Conservation (phyloP, 2,113 vertebrate genomes). For the Cheilinus undulatus region DNA sequence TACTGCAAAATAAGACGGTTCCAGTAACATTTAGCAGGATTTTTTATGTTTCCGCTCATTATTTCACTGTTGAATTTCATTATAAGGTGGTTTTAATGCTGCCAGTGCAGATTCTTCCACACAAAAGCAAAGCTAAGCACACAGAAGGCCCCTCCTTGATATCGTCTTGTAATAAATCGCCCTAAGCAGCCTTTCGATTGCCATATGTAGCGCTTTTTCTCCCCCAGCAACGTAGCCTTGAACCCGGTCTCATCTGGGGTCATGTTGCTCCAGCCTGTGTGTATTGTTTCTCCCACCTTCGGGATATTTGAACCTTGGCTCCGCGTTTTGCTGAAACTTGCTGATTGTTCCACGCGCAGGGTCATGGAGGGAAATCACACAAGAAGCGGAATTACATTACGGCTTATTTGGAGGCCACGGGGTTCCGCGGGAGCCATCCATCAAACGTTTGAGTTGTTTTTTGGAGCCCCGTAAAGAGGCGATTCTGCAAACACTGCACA, state of each 20-base stretch:
- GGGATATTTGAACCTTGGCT: constrained; percentile 77
- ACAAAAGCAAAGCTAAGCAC: background rate
- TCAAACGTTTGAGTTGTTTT: constrained; percentile 71
- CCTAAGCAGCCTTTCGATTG: constrained; percentile 18
- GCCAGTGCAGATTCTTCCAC: background rate
- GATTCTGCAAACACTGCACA: constrained; percentile 75
- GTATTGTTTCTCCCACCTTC: constrained; percentile 43
- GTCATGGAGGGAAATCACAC: constrained; percentile 77
- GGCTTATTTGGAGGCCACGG: constrained; percentile 79
- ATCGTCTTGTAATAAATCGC: constrained; percentile 20
- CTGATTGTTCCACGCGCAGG: constrained; percentile 71
- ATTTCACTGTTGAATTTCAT: background rate
- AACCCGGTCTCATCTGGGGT: constrained; percentile 44
- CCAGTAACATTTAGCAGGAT: too few species aligned
- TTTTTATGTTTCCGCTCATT: background rate
- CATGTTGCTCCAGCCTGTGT: constrained; percentile 56
- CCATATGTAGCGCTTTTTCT: constrained; percentile 31
- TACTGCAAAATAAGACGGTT: too few species aligned
- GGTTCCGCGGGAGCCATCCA: constrained; percentile 79
- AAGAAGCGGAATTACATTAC: constrained; percentile 78
- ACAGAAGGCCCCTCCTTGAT: background rate
- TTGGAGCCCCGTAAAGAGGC: constrained; percentile 47
- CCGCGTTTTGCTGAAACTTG: constrained; percentile 72
- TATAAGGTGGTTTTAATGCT: background rate
- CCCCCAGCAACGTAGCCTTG: constrained; percentile 11